A percentile compares a stretch with the other conserved stretches of the same genome.
phyloP scores from a whole-genome alignment of 1,140 invertebrate species.

The Ceratina australensis region DNA sequence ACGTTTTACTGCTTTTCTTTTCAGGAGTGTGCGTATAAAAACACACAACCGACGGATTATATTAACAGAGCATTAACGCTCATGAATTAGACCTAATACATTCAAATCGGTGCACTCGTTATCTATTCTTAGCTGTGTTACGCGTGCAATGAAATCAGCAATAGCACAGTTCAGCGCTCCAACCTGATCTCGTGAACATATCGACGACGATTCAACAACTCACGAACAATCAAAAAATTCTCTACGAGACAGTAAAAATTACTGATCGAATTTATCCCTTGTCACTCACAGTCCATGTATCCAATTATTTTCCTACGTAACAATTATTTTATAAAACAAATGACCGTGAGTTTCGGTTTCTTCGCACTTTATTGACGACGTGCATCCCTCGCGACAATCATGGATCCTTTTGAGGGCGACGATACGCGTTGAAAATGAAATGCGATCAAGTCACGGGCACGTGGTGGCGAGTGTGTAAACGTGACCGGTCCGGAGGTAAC shows the following conservation, averaged over 20 bases:
- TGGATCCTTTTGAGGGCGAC: slow-evolving; percentile 13
- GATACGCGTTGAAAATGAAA: slow-evolving; percentile 33
- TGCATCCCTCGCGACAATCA: background rate
- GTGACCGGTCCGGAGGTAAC: slow-evolving; percentile 45
- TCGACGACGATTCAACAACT: too few species aligned
- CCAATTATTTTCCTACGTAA: too few species aligned
- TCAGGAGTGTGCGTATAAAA: background rate
- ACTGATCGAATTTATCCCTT: background rate
- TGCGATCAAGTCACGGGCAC: slow-evolving; percentile 48
- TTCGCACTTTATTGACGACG: slow-evolving; percentile 20
- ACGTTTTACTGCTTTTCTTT: too few species aligned
- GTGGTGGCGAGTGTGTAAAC: slow-evolving; percentile 56
- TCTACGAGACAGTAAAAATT: too few species aligned
- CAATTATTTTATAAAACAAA: too few species aligned
- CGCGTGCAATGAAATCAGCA: background rate
- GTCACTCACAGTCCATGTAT: too few species aligned
- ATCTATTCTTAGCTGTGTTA: background rate
- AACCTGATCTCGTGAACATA: background rate
- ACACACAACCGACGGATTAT: background rate
- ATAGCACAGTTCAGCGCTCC: background rate
- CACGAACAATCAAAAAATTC: background rate
- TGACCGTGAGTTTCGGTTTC: too few species aligned
- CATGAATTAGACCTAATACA: too few species aligned
- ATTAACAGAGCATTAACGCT: background rate
- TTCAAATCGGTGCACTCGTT: background rate